Evolutionary conservation across 2,888 invertebrate genomes (phyloP).

Genomic region (Acronicta leporina): DNA sequence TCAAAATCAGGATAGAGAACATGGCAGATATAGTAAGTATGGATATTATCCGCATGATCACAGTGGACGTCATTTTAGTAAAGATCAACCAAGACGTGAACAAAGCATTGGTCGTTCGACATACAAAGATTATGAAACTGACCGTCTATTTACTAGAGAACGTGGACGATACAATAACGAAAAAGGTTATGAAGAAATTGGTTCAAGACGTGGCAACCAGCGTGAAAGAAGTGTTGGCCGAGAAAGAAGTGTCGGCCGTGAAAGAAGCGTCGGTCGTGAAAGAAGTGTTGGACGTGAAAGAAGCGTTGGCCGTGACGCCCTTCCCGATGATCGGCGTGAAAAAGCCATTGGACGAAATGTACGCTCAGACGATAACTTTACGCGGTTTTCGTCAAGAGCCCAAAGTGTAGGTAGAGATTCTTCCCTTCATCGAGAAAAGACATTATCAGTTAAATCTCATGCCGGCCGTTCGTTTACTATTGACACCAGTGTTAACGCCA

Average conservation of each 20-base stretch:
- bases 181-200: slow-evolving; percentile 56
- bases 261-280: background rate
- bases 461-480: slow-evolving; percentile 75
- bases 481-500: slow-evolving; percentile 78
- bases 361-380: slow-evolving; percentile 3
- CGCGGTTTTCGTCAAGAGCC: slow-evolving; percentile 51
- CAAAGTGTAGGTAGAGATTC: slow-evolving; percentile 55
- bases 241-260: slow-evolving; percentile 16
- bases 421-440: slow-evolving; percentile 45
- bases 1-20: slow-evolving; percentile 63
- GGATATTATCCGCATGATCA: slow-evolving; percentile 42
- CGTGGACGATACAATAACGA: slow-evolving; percentile 55
- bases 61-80: slow-evolving; percentile 35
- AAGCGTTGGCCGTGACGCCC: slow-evolving; percentile 10
- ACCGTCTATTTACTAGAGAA: slow-evolving; percentile 51
- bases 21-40: slow-evolving; percentile 62
- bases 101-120: slow-evolving; percentile 22
- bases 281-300: slow-evolving; percentile 33
- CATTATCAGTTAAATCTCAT: slow-evolving; percentile 66
- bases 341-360: slow-evolving; percentile 47
- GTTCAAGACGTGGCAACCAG: slow-evolving; percentile 50
- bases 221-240: slow-evolving; percentile 62
- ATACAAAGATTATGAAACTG: slow-evolving; percentile 46
- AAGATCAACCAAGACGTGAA: slow-evolving; percentile 38
- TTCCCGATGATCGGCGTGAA: background rate